Evolutionary conservation across 2,888 invertebrate species (phyloP), one percentile per base, ranked within the genome.

Genomic region (Leuctra nigra): DNA sequence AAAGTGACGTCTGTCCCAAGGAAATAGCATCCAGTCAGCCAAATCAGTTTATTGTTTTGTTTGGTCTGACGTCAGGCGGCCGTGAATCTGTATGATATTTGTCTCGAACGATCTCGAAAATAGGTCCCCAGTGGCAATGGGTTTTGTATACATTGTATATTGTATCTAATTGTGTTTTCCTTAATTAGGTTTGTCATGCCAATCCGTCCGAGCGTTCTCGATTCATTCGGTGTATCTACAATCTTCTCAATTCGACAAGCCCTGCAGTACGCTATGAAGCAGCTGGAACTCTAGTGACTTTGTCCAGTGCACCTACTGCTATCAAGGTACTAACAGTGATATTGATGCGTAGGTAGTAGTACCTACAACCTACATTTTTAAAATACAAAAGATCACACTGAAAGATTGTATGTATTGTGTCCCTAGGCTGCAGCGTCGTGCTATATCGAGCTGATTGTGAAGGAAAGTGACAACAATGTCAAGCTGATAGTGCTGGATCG

Each of bases 401-500:
- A n/a, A n/a, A n/a, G 18, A 46, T 9, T 41, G 14, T 23, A 20
- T 50, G 38, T 18, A 9, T 20, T 38, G 6, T 48, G 4, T 16
- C n/a, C 3, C 20, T 63, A 81, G 82, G 95, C 95, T 25, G 99
- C 99, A 1, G 98, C 98, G 1, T 88, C 89, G 36, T 96, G 97
- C 73, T 99, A 99, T 75, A 98, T 99, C 68, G 99, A 99, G 69
- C 76, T 99, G 64, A 94, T 99, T 60, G 90, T 98, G n/a, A 99
- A 98, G 73, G 99, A 99, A 72, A 96, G 96, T 73, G 99, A 99
- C 73, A 99, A 99, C 76, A 99, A 99, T 76, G 98, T 99, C 14
- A 99, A 99, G 76, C 77, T 99, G 57, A 99, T 99, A 65, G 98
- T 99, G 7, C 77, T 99, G 66, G 97, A 96, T 67, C 83, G 97